Conservation (phyloP, 1,140 invertebrate genomes). For the Ridgeia piscesae region DNA sequence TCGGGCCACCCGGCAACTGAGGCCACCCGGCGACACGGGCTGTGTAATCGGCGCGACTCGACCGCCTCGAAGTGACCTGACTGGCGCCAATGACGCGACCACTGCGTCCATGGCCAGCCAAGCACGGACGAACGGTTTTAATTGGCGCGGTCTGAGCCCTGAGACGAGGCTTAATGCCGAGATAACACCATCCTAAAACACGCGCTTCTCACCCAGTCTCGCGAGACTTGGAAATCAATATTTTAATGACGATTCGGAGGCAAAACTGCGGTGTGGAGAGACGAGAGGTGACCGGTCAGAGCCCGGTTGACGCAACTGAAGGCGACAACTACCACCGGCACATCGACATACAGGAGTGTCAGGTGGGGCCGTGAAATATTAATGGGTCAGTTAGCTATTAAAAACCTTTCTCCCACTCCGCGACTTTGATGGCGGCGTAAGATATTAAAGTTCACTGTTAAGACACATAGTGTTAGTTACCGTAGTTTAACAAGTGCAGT, state of each 20-base stretch:
- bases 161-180: not conserved
- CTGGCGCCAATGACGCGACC: not conserved
- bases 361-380: not conserved
- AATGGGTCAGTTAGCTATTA: not conserved
- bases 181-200: not conserved
- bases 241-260: not conserved
- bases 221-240: not conserved
- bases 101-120: not conserved
- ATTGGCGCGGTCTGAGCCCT: not conserved
- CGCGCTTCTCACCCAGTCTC: not conserved
- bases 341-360: not conserved
- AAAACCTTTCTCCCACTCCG: not conserved
- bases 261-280: not conserved
- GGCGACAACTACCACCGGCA: not conserved
- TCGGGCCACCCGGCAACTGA: too few relatives aligned
- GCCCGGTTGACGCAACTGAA: not conserved
- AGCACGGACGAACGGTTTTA: not conserved
- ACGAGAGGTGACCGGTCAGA: not conserved
- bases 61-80: not conserved
- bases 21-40: not conserved
- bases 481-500: too few relatives aligned
- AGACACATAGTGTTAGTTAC: too few relatives aligned
- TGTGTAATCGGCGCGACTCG: not conserved
- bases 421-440: not conserved
- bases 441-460: too few relatives aligned